Base-by-base conservation (phyloP, 2,797 vertebrate genomes). In the Allobates femoralis region DNA sequence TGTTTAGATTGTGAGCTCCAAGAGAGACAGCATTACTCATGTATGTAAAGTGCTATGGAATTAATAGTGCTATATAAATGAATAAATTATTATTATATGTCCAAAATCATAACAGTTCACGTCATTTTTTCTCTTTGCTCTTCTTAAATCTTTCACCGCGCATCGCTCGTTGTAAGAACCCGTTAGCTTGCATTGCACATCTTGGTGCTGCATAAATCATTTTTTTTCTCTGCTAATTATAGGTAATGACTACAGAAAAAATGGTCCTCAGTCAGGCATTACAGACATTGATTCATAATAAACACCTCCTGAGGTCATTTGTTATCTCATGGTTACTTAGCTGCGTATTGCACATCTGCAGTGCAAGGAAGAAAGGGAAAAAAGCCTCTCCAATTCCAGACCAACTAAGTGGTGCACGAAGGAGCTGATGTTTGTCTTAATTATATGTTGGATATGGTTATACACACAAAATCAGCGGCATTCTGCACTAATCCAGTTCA, bases 201-300 rank as follows among this genome's bases (percentile, higher is more conserved):
- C 62, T 8, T 58, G 53, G 15, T 79, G 62, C 37, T 79, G 86
- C 56, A 87, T 84, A 84, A 87, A 87, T 87, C 69, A 80, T 84
- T 76, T 81, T 84, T 87, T 84, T 87, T 81, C 67, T 80, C 76
- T 50, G 67, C 86, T 84, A 84, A 87, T 87, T 87, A 78, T 83
- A 84, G 81, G 84, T 87, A 87, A 84, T 84, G 46, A 84, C 66
- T 84, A 66, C 26, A 75, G 82, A 84, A 87, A n/a, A 87, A 84
- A 81, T 87, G 81, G 75, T 75, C 67, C 76, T 76, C 66, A 79
- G 64, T 79, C 81, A 84, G 67, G 77, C 82, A 87, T 80, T 80
- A 74, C 82, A 81, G 77, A 81, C 86, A 87, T 41, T 87, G 86
- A 84, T 87, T 87, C 82, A 84, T 87, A 84, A 84, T 69, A 46